Evolutionary conservation across 2,888 invertebrate genomes (phyloP), one percentile per base, ranked within the genome.

Genomic region (Omphaloscelis lunosa): DNA sequence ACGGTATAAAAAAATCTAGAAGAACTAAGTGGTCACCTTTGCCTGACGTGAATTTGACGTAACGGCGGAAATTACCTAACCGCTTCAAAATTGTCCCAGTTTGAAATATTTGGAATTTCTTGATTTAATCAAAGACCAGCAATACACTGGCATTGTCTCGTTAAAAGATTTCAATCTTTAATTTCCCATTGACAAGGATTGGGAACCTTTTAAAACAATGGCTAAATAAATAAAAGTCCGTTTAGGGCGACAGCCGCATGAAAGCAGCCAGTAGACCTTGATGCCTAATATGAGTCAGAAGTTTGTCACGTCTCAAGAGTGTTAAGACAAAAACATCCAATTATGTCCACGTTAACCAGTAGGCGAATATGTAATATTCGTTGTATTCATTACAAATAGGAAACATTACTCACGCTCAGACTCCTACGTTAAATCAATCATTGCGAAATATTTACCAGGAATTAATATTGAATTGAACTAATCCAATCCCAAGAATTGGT

Each of bases 321-420:
- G 87, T 82, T 84, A 79, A 88, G 84, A 91, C 89, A 90, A 92
- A 91, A 91, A 91, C 85, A 83, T 89, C 89, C 90, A 91, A 91
- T 89, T 91, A 90, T 88, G 89, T 89, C 84, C 82, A 81, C 77
- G 83, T 83, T 84, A 81, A 77, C 72, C 79, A 78, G 87, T 86
- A 86, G 72, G 84, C 83, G 83, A 76, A 73, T 66, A 81, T 80
- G 66, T 74, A 77, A 66, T 79, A 79, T 84, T 83, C 80, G 75
- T 69, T 80, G 77, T 77, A 83, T 77, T 79, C 72, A 77, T 77
- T 87, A 80, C 80, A 77, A 81, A 86, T 86, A 89, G 85, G 83
- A 84, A 84, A 75, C 80, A 77, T 89, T 91, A 89, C 87, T 91
- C 89, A 90, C 86, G 63, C 41, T 77, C 48, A 66, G 51, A 73